Evolutionary conservation across 1,140 invertebrate species (phyloP).

Genomic region (Papilio polytes): DNA sequence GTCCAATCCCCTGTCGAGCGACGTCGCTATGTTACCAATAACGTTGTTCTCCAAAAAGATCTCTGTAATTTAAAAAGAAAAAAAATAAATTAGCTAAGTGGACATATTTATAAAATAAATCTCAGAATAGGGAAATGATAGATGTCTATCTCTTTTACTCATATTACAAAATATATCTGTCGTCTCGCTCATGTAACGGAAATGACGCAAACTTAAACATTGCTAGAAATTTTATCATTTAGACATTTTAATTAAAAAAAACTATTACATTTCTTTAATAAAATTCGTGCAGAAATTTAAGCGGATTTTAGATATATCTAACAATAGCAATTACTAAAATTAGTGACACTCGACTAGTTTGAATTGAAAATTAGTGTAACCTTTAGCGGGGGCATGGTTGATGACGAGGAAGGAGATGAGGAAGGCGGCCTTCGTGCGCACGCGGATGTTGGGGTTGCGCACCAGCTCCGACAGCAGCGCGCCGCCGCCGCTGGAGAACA

Average conservation of each 20-base stretch:
- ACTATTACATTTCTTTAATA: too few relatives aligned
- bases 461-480: conserved; percentile 86
- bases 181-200: not conserved
- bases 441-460: conserved; percentile 84
- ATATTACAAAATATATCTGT: not conserved
- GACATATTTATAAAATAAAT: not conserved
- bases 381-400: conserved; percentile 83
- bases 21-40: conserved; percentile 52
- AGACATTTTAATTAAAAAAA: too few relatives aligned
- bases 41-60: conserved; percentile 46
- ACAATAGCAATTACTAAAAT: too few relatives aligned
- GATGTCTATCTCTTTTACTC: not conserved
- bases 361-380: conserved; percentile 65
- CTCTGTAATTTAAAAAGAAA: conserved; percentile 2
- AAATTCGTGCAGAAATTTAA: too few relatives aligned
- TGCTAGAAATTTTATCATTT: not conserved
- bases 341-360: not conserved
- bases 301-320: too few relatives aligned
- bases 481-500: conserved; percentile 87
- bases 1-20: conserved; percentile 51
- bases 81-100: not conserved
- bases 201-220: not conserved
- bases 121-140: not conserved
- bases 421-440: conserved; percentile 89
- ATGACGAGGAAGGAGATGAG: conserved; percentile 86